Percentiles rank a stretch among this genome's conserved stretches.
phyloP scores from a whole-genome alignment of 2,113 vertebrate species.

The Notothenia coriiceps region DNA sequence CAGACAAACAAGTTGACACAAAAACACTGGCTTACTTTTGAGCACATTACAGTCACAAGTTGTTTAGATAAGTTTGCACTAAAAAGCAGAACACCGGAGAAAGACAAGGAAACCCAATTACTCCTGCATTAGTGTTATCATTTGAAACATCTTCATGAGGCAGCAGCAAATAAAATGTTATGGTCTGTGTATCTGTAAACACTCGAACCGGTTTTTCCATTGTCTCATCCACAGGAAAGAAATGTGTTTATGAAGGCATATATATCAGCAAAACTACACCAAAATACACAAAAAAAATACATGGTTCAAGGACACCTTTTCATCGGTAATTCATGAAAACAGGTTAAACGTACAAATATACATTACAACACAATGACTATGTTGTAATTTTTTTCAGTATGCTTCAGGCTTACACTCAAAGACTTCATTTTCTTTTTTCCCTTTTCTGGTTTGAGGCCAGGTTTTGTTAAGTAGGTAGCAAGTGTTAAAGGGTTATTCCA shows the following conservation, averaged over 20 bases:
- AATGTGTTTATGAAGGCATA: too few relatives aligned
- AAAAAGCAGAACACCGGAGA: neutral
- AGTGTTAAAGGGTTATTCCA: constrained; percentile 35
- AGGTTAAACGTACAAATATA: neutral
- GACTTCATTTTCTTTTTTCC: neutral
- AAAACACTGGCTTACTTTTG: neutral
- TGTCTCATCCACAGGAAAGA: neutral
- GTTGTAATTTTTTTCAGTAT: neutral
- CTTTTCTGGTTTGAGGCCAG: neutral
- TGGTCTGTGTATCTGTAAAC: constrained; percentile 41
- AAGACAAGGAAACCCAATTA: neutral
- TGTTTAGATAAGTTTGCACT: neutral
- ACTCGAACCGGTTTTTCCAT: constrained; percentile 45
- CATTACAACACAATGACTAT: neutral
- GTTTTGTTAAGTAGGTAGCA: constrained; percentile 7
- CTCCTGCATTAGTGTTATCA: neutral
- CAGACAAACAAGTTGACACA: too few relatives aligned
- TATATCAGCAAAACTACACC: neutral
- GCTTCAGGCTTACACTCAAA: neutral
- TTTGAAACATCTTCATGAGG: neutral
- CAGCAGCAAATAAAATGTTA: neutral
- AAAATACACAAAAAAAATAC: neutral
- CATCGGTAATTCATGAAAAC: neutral
- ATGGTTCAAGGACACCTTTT: neutral
- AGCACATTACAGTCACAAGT: neutral